Conservation (phyloP, 2,113 vertebrate species). For the Tyto alba region DNA sequence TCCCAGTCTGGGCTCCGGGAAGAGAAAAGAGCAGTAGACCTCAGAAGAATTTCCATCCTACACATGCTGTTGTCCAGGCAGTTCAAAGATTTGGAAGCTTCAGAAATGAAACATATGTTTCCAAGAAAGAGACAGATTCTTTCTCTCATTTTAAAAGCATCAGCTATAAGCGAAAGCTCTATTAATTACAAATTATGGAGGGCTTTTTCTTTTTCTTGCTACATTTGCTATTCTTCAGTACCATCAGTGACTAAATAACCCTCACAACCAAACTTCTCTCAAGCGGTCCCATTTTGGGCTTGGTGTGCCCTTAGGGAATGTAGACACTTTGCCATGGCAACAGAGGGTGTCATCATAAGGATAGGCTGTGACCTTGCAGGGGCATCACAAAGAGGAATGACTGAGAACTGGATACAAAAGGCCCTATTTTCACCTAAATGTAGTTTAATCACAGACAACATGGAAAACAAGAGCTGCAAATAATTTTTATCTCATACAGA, state of each 20-base stretch:
- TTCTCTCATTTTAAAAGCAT: not conserved
- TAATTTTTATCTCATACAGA: not conserved
- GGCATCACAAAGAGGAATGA: not conserved
- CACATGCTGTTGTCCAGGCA: not conserved
- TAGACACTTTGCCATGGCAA: not conserved
- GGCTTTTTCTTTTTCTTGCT: not conserved
- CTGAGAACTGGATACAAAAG: not conserved
- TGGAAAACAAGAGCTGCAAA: not conserved
- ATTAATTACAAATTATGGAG: not conserved
- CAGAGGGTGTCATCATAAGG: not conserved
- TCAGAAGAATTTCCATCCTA: not conserved
- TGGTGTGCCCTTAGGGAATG: not conserved
- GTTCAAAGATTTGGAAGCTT: not conserved
- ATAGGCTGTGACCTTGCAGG: not conserved
- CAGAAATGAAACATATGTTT: not conserved
- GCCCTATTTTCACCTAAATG: not conserved
- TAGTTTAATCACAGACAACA: not conserved
- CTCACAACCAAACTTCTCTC: not conserved
- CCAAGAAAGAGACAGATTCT: not conserved
- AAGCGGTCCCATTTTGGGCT: not conserved
- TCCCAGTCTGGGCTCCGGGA: accelerated
- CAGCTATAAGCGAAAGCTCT: not conserved
- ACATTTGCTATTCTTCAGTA: not conserved
- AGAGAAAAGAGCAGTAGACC: not conserved
- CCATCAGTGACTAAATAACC: not conserved